Base-by-base conservation (phyloP, 2,113 vertebrate genomes). In the Protobothrops mucrosquamatus region DNA sequence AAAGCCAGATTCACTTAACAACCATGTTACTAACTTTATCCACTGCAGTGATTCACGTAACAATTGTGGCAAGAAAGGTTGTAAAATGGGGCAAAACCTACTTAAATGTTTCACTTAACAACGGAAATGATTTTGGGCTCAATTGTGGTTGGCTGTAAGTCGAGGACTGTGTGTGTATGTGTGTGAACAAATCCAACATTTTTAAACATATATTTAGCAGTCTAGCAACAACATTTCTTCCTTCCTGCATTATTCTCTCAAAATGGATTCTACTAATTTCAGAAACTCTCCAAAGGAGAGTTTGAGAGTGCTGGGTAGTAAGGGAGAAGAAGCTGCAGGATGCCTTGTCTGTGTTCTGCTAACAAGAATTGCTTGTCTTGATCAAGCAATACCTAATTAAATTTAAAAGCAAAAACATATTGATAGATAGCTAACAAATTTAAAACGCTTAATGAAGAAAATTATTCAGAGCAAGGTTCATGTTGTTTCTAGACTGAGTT, bases 371-470 rank as follows among this genome's bases (percentile, higher is more conserved):
- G 18, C 20, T 81, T 81, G 7, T 18, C 74, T 9, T 81, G 74
- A 81, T 34, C 34, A 22, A 81, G 39, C 22, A 22, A 43, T 9
- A 81, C 7, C n/a, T 39, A 81, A 81, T 81, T 81, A 81, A 22
- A 81, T 81, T 81, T 43, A 81, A 81, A 22, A 81, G 74, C 34
- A 43, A 43, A 81, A 1, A 3, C 3, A 22, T 39, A 8, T 3
- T 34, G 26, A 5, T 15, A 22, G 8, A 22, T 1, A 57, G 12
- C 29, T 91, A 0, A 7, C 0, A 0, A 12, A 81, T 11, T 4
- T 39, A 56, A 4, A 20, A 1, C 6, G 20, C 11, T 23, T 55
- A 24, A 59, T 18, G 18, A 55, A 2, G 59, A 51, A 6, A 20
- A 48, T 5, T 23, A n/a, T 64, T 18, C 3, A 43, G 61, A 52